Conservation (phyloP, 2,113 vertebrate genomes). For the Sphaerodactylus townsendi region DNA sequence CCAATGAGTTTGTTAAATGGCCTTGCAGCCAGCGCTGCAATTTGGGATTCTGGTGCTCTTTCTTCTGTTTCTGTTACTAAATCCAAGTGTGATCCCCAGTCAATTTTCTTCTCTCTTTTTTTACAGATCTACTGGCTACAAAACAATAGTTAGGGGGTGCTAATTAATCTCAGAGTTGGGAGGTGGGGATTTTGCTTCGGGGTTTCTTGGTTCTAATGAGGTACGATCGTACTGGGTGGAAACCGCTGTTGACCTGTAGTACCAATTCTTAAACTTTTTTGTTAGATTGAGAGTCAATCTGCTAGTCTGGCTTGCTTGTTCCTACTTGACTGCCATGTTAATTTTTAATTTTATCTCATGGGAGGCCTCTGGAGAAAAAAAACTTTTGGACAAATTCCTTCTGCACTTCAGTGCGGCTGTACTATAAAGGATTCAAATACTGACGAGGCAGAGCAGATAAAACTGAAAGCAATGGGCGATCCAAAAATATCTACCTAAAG, state of each 20-base stretch:
- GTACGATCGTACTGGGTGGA: neutral
- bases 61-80: neutral
- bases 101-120: neutral
- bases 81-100: neutral
- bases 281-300: too few relatives aligned
- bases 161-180: neutral
- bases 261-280: too few relatives aligned
- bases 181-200: neutral
- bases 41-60: neutral
- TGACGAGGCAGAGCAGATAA: too few relatives aligned
- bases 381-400: neutral
- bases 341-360: neutral
- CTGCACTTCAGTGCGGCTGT: neutral
- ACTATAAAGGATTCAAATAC: neutral
- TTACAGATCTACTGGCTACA: neutral
- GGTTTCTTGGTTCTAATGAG: neutral
- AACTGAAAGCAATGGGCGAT: too few relatives aligned
- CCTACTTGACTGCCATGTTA: neutral
- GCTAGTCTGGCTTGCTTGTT: neutral
- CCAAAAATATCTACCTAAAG: too few relatives aligned
- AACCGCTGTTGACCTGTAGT: neutral
- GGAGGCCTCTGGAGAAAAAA: neutral
- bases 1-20: slow-evolving; percentile 56
- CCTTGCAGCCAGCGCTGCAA: slow-evolving; percentile 27
- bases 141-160: neutral